Base-by-base conservation (phyloP, 2,113 vertebrate species). In the Talpa occidentalis region DNA sequence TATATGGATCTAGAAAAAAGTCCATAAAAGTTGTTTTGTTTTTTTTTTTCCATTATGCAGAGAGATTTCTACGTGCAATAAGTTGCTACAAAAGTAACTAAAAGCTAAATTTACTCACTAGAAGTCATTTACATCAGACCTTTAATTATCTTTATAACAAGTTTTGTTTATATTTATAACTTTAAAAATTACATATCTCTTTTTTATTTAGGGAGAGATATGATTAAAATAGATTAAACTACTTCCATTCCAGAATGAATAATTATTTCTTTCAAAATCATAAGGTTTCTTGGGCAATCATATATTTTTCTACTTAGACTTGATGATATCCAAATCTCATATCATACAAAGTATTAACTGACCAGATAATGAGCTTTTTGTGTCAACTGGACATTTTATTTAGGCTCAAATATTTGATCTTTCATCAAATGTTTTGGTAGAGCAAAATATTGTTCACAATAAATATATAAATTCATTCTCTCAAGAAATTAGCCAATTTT, bases 321-420 rank as follows among this genome's bases (percentile, higher is more conserved):
- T 12, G 81, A 35, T 44, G 73, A 24, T 54, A 37, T 32, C 35
- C 60, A 92, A 32, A 72, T 17, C 10, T 32, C 26, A 72, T 4
- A 47, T 64, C 15, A 47, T 69, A 35, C 49, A 30, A 67, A 2
- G n/a, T 59, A 84, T 54, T 69, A 37, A 74, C 10, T 56, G 42
- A 12, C 88, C 30, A 88, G 40, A 88, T 32, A 62, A 91, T 30
- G 17, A 96, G 6, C 10, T 11, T 16, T 54, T 94, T 40, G 5
- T 28, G 44, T 77, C 74, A 72, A 35, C 12, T 86, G 17, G 32
- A 49, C 76, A 42, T 26, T 59, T 66, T 22, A 47, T 52, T 59
- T 73, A 70, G 11, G n/a, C 28, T 90, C 44, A 82, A 10, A 77
- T 94, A 62, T 85, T 40, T 91, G 16, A 42, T 70, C 47, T 90